Conservation (phyloP, 2,888 invertebrate species). For the Oligia strigilis region DNA sequence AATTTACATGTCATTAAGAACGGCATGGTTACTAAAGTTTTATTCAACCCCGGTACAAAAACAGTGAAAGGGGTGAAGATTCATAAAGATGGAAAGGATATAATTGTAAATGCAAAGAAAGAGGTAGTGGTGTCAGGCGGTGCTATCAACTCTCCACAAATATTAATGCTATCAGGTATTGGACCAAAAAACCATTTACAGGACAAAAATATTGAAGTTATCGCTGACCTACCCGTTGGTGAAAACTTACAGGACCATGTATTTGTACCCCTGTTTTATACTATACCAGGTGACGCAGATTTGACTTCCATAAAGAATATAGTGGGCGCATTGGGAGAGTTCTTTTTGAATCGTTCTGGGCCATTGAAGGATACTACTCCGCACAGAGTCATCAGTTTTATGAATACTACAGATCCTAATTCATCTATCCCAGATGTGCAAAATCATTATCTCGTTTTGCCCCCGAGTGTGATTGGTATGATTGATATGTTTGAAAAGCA, state of each 20-base stretch:
- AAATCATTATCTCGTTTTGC: slow-evolving; percentile 76
- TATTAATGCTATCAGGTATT: slow-evolving; percentile 89
- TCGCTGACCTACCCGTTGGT: slow-evolving; percentile 88
- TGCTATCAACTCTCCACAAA: slow-evolving; percentile 87
- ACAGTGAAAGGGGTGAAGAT: slow-evolving; percentile 82
- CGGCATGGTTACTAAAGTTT: slow-evolving; percentile 88
- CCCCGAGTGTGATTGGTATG: slow-evolving; percentile 73
- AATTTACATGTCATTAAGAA: slow-evolving; percentile 88
- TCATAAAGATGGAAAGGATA: slow-evolving; percentile 78
- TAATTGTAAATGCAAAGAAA: slow-evolving; percentile 80
- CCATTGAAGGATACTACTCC: slow-evolving; percentile 83
- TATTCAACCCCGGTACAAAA: slow-evolving; percentile 87
- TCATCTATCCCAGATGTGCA: slow-evolving; percentile 78
- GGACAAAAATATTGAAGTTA: slow-evolving; percentile 79
- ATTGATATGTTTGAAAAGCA: slow-evolving; percentile 75
- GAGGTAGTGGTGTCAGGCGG: slow-evolving; percentile 89
- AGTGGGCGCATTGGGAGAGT: slow-evolving; percentile 80
- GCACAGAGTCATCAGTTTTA: slow-evolving; percentile 77
- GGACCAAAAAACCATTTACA: slow-evolving; percentile 85
- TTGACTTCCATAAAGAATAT: slow-evolving; percentile 73
- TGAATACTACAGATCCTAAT: slow-evolving; percentile 77
- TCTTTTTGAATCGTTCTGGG: slow-evolving; percentile 87
- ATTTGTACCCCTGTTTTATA: slow-evolving; percentile 80
- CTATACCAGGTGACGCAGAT: slow-evolving; percentile 72
- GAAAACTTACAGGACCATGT: slow-evolving; percentile 89